These are phyloP conservation scores for Lophius piscatorius DNA, from an alignment of 2,113 vertebrate genomes.

Conservation along the genomic window DNA sequence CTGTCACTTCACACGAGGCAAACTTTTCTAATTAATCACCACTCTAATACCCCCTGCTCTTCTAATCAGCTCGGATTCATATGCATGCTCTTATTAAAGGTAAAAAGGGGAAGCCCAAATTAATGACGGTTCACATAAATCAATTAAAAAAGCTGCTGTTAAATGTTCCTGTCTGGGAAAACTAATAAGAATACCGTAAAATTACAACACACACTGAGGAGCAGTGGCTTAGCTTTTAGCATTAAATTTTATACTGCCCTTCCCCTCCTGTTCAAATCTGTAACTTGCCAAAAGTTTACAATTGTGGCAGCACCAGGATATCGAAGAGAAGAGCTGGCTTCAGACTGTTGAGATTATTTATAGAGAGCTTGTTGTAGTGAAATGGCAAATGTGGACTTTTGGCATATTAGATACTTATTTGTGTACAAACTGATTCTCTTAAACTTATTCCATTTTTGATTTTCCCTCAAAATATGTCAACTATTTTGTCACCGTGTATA, in stretches of 20 bases:
- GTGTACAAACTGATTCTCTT: neutral
- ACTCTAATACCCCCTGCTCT: constrained; percentile 71
- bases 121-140: constrained; percentile 79
- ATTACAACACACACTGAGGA: constrained; percentile 68
- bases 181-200: constrained; percentile 78
- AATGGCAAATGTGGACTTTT: neutral
- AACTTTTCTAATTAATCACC: constrained; percentile 83
- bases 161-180: constrained; percentile 68
- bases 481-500: too few relatives aligned
- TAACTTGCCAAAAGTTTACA: constrained; percentile 64
- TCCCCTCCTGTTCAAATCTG: constrained; percentile 67
- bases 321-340: constrained; percentile 36
- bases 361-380: constrained; percentile 12
- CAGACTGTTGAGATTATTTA: constrained; percentile 13
- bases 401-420: neutral
- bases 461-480: neutral
- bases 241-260: constrained; percentile 71
- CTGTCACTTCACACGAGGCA: constrained; percentile 81
- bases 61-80: constrained; percentile 60
- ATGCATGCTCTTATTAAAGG: constrained; percentile 67
- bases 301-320: constrained; percentile 41
- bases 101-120: constrained; percentile 52
- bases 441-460: neutral
- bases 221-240: constrained; percentile 68
- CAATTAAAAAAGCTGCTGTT: constrained; percentile 72